These are phyloP conservation scores for Anastrepha obliqua DNA, from an alignment of 1,140 invertebrate genomes.

Conservation along the genomic window DNA sequence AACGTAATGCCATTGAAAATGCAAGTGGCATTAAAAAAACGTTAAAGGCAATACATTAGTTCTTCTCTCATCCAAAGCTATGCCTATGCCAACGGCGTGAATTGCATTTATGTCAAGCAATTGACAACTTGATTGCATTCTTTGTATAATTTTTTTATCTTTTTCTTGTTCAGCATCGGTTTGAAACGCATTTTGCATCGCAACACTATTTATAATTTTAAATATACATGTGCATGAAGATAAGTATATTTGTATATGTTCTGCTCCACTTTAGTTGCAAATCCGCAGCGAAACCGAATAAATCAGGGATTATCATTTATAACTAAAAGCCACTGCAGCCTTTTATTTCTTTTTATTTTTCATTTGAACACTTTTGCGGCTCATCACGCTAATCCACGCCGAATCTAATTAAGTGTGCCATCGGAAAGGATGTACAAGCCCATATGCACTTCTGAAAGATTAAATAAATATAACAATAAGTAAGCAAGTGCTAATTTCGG, in stretches of 20 bases:
- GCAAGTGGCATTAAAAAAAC: no score
- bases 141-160: background rate
- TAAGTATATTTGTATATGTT: no score
- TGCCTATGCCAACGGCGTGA: background rate
- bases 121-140: slow-evolving; percentile 15
- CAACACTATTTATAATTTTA: no score
- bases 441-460: background rate
- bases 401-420: background rate
- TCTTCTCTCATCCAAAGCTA: background rate
- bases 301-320: background rate
- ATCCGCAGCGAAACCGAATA: background rate
- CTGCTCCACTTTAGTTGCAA: no score
- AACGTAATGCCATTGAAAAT: no score
- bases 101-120: background rate
- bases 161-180: no score
- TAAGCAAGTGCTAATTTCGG: no score
- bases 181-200: no score
- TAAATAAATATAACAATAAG: no score
- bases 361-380: slow-evolving; percentile 7
- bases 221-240: no score
- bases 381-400: background rate
- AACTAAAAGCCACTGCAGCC: background rate
- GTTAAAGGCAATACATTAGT: background rate
- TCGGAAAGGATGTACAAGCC: background rate
- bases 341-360: background rate